These are phyloP conservation scores for Tauraco hartlaubi DNA, from an alignment of 2,797 vertebrate genomes.

Conservation along the genomic window DNA sequence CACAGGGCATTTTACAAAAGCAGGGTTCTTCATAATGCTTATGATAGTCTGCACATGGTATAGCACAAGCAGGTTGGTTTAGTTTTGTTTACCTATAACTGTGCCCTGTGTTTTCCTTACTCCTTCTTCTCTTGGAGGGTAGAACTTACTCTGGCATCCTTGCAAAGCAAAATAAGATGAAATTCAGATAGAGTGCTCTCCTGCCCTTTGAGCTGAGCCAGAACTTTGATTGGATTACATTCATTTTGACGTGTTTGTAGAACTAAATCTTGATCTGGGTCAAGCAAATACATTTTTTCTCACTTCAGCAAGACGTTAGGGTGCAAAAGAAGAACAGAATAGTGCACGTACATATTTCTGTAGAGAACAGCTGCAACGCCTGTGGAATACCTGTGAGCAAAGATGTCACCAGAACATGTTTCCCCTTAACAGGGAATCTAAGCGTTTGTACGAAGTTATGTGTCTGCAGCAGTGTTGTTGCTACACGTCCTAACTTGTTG, in stretches of 20 bases:
- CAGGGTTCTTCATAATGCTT: not conserved
- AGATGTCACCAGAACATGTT: not conserved
- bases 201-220: not conserved
- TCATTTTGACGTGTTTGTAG: not conserved
- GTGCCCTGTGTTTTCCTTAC: slow-evolving; percentile 15
- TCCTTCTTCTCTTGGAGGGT: not conserved
- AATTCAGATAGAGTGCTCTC: slow-evolving; percentile 22
- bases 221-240: not conserved
- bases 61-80: slow-evolving; percentile 25
- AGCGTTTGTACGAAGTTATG: not conserved
- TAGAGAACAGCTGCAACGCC: not conserved
- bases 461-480: not conserved
- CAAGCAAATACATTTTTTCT: not conserved
- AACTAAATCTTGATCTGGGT: not conserved
- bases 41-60: not conserved
- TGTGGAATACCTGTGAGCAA: slow-evolving; percentile 14
- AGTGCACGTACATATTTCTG: not conserved
- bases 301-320: not conserved
- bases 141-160: not conserved
- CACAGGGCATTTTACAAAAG: not conserved
- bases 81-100: slow-evolving; percentile 45
- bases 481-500: not conserved
- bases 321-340: not conserved
- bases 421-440: not conserved
- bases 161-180: slow-evolving; percentile 29